These are phyloP conservation scores for Neofelis nebulosa DNA, from an alignment of 2,113 vertebrate genomes.

Conservation along the genomic window DNA sequence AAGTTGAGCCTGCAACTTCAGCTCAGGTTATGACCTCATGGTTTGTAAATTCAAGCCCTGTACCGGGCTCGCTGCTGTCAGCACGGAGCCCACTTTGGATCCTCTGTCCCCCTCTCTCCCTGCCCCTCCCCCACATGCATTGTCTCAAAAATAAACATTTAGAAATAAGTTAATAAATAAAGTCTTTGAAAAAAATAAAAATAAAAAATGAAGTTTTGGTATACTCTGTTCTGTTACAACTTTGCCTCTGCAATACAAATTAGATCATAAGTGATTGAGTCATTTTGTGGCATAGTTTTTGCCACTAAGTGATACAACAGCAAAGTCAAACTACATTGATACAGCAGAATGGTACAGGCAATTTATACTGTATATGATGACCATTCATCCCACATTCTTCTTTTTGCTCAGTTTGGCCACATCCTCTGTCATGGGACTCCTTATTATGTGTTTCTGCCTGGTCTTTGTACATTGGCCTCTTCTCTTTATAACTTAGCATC, in stretches of 20 bases:
- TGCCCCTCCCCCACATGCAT: too few relatives aligned
- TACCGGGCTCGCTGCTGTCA: too few relatives aligned
- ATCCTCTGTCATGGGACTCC: background rate
- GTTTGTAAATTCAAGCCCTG: too few relatives aligned
- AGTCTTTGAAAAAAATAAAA: too few relatives aligned
- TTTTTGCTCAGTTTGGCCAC: background rate
- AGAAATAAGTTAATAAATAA: too few relatives aligned
- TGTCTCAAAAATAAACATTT: too few relatives aligned
- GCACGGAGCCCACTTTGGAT: too few relatives aligned
- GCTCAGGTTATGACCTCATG: too few relatives aligned
- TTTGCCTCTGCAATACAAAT: slow-evolving; percentile 26
- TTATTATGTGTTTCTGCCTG: background rate
- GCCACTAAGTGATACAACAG: background rate
- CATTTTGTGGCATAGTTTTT: slow-evolving; percentile 15
- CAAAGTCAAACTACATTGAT: background rate
- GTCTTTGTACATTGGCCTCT: background rate
- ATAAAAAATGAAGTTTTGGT: background rate
- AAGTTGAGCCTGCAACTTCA: too few relatives aligned
- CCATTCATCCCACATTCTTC: background rate
- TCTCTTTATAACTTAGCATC: background rate
- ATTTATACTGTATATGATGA: background rate
- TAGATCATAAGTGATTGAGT: background rate
- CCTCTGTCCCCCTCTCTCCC: too few relatives aligned
- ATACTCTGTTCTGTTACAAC: background rate
- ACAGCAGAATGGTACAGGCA: background rate